Conservation (phyloP, 2,797 vertebrate species). For the Tapirus indicus region DNA sequence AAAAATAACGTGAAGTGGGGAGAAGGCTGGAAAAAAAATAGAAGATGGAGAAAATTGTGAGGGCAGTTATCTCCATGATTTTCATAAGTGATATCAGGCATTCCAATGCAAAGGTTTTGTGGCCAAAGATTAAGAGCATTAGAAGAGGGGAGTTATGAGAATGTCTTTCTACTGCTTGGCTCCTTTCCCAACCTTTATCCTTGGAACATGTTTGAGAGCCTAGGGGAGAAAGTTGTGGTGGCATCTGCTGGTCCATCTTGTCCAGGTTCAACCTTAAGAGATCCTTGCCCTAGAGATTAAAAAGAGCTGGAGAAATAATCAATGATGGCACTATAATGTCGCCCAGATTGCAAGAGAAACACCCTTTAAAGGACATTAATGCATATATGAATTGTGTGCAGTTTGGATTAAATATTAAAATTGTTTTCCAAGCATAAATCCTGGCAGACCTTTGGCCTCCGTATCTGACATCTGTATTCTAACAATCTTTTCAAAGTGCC, state of each 20-base stretch:
- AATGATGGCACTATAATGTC: not conserved
- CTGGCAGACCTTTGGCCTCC: conserved; percentile 24
- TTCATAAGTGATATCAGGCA: not conserved
- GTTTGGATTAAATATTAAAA: conserved; percentile 51
- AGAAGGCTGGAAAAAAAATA: not conserved
- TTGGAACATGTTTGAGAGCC: not conserved
- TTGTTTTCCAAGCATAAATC: conserved; percentile 58
- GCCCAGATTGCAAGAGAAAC: conserved; percentile 15
- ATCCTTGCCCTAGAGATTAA: conserved; percentile 14
- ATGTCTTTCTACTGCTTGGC: not conserved
- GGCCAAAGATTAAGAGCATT: not conserved
- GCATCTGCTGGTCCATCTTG: not conserved
- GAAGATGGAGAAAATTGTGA: not conserved
- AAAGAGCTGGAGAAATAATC: conserved; percentile 36
- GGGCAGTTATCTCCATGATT: not conserved
- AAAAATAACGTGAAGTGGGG: conserved; percentile 27
- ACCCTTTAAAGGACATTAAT: conserved; percentile 29
- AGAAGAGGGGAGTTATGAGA: not conserved
- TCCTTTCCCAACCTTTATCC: not conserved
- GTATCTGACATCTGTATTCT: conserved; percentile 34
- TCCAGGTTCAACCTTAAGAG: conserved; percentile 8
- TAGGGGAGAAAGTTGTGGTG: not conserved
- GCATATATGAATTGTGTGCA: not conserved
- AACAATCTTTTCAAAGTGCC: not conserved
- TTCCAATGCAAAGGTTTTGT: conserved; percentile 47